A percentile compares a stretch with the other conserved stretches of the same genome.
phyloP scores from a whole-genome alignment of 2,888 invertebrate species.

The Kuschelorhynchus macadamiae region DNA sequence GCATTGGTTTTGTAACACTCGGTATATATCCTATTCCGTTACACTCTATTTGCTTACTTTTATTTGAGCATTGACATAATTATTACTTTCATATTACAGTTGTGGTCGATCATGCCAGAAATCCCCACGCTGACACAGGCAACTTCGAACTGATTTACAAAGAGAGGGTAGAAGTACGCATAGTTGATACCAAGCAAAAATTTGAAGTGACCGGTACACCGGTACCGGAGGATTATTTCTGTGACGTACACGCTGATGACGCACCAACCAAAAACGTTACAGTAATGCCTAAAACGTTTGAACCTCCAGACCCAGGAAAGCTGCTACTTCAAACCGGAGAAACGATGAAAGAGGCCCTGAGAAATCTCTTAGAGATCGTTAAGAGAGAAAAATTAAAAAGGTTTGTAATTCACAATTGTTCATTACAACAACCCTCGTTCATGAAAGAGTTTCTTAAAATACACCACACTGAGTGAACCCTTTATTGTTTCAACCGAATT shows the following conservation, averaged over 20 bases:
- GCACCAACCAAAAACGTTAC: not conserved
- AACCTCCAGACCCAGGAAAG: slow-evolving; percentile 30
- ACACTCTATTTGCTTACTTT: too few species aligned
- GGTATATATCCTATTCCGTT: too few species aligned
- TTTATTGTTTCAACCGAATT: not conserved
- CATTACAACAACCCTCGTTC: slow-evolving; percentile 1
- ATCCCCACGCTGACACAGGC: slow-evolving; percentile 71
- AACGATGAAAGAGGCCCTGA: slow-evolving; percentile 52
- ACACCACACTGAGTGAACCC: not conserved
- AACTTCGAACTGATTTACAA: slow-evolving; percentile 70
- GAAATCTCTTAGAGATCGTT: slow-evolving; percentile 54
- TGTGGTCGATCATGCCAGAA: slow-evolving; percentile 69
- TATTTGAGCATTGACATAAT: too few species aligned
- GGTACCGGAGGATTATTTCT: slow-evolving; percentile 51
- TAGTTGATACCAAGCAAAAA: slow-evolving; percentile 10
- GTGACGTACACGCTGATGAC: slow-evolving; percentile 29
- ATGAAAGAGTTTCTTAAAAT: slow-evolving; percentile 19
- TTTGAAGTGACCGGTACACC: slow-evolving; percentile 46
- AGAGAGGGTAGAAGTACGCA: slow-evolving; percentile 22
- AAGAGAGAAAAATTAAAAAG: slow-evolving; percentile 51
- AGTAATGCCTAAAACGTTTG: slow-evolving; percentile 13
- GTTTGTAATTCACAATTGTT: slow-evolving; percentile 25
- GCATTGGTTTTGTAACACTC: too few species aligned
- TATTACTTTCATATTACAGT: slow-evolving; percentile 69
- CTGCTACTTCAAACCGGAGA: slow-evolving; percentile 35